These are phyloP conservation scores for Chaetodon trifasciatus DNA, from an alignment of 2,797 vertebrate species.

Conservation along the genomic window DNA sequence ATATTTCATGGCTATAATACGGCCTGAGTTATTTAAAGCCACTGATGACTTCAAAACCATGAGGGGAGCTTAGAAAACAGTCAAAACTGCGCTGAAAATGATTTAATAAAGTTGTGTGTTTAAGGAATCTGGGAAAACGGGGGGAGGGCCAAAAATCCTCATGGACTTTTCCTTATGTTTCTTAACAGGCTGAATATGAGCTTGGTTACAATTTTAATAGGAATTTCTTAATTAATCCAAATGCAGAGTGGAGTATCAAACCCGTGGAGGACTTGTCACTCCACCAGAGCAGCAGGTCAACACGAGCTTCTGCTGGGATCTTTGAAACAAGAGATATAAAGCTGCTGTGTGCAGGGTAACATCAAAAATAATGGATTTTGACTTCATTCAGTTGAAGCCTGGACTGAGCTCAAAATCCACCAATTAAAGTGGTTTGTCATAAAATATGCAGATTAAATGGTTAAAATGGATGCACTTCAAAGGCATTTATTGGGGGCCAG, in stretches of 20 bases:
- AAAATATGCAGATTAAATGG: constrained; percentile 83
- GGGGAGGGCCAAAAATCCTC: constrained; percentile 69
- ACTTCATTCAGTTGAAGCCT: constrained; percentile 71
- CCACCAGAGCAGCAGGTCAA: constrained; percentile 83
- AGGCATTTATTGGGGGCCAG: constrained; percentile 73
- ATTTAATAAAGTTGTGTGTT: constrained; percentile 82
- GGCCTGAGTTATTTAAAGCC: constrained; percentile 81
- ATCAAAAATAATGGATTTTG: constrained; percentile 79
- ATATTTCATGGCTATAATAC: constrained; percentile 83
- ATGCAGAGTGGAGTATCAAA: constrained; percentile 83
- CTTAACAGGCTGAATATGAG: constrained; percentile 83
- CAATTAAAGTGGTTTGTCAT: constrained; percentile 84
- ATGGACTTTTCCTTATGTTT: constrained; percentile 82
- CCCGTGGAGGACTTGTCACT: constrained; percentile 80
- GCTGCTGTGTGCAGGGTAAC: constrained; percentile 68
- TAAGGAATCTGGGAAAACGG: constrained; percentile 75
- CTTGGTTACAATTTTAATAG: constrained; percentile 84
- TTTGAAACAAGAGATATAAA: constrained; percentile 76
- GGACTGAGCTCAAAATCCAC: constrained; percentile 77
- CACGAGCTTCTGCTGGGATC: constrained; percentile 73
- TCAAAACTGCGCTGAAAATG: constrained; percentile 71
- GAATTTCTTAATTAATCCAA: constrained; percentile 88
- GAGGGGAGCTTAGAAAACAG: constrained; percentile 79
- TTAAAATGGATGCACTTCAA: constrained; percentile 84
- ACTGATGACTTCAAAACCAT: constrained; percentile 82